Evolutionary conservation across 1,140 invertebrate genomes (phyloP), one percentile per base, ranked within the genome.

Genomic region (Metaphire vulgaris): DNA sequence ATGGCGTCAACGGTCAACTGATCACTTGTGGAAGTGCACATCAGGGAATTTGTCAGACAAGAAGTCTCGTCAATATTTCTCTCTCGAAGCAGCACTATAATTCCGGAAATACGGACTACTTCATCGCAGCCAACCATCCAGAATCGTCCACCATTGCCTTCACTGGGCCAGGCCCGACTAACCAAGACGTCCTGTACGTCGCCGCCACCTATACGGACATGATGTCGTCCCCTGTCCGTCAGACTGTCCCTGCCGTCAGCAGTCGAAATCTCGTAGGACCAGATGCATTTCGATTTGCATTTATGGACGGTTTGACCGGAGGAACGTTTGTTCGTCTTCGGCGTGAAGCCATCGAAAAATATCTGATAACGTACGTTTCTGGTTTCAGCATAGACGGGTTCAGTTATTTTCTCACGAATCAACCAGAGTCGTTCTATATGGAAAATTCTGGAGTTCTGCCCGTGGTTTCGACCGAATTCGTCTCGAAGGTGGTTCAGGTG

Each of bases 361-460:
- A 56, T 56, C 41, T 56, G 41, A 56, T 56, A 12, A 12, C 41
- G 6, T 56, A 56, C 21, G 90, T 99, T 1, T 95, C 96, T 86
- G 96, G 96, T 6, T 99, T 99, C 86, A 91, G 91, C 82, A 96
- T 95, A 2, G 94, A 95, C 81, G 91, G 92, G 15, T 99, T 99
- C 86, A 96, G 94, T 79, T 99, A 99, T 86, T 97, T 98, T 86
- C 87, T 98, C 30, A 97, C 96, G 96, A 33, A 97, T 92, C 83
- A 93, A 97, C 79, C 96, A 94, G 30, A 98, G 97, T 6, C 88
- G 88, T 56, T 56, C 21, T 56, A 6, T 56, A 68, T 88, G 89
- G 0, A 92, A 83, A 56, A 21, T 56, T 56, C 41, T 12, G 41
- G 41, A 56, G 6, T 56, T 56, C 21, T 56, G 41, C 41, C 41